Percentiles rank a stretch among this genome's conserved stretches.
These are phyloP conservation scores for Caranx ignobilis DNA, from an alignment of 2,113 vertebrate genomes.

Conservation along the genomic window DNA sequence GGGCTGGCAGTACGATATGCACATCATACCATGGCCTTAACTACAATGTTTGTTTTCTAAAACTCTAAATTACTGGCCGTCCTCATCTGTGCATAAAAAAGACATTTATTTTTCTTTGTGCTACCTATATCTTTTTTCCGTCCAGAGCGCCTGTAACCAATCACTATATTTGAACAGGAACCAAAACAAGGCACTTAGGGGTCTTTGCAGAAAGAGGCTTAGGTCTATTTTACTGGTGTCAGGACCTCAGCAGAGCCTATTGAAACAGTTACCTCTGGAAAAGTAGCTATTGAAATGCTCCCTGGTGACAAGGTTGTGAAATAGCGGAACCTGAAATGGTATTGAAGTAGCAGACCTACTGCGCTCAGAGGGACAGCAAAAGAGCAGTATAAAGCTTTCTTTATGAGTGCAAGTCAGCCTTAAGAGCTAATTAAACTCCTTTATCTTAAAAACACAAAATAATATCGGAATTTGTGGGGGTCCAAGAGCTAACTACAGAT, in stretches of 20 bases:
- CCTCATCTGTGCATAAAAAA: constrained; percentile 21
- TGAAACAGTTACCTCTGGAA: constrained; percentile 54
- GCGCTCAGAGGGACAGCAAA: constrained; percentile 19
- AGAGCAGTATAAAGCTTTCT: background rate
- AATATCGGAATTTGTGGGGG: constrained; percentile 10
- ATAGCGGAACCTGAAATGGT: constrained; percentile 36
- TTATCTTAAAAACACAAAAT: constrained; percentile 24
- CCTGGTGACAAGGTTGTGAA: constrained; percentile 36
- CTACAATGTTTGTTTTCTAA: constrained; percentile 71
- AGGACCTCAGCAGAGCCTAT: constrained; percentile 45
- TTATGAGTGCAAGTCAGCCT: constrained; percentile 21
- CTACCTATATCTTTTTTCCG: constrained; percentile 59
- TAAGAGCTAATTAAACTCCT: background rate
- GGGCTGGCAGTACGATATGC: constrained; percentile 53
- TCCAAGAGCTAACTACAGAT: constrained; percentile 1
- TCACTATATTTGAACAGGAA: constrained; percentile 50
- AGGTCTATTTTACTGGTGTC: constrained; percentile 56
- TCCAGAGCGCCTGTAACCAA: constrained; percentile 47
- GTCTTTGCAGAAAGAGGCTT: constrained; percentile 46
- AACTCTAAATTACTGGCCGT: constrained; percentile 46
- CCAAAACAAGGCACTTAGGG: constrained; percentile 43
- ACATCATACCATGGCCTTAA: constrained; percentile 57
- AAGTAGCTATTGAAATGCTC: constrained; percentile 50
- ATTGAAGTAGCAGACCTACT: constrained; percentile 41
- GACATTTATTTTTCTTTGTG: constrained; percentile 57